These are phyloP conservation scores for Magallana gigas DNA, from an alignment of 1,140 invertebrate genomes.

Conservation along the genomic window DNA sequence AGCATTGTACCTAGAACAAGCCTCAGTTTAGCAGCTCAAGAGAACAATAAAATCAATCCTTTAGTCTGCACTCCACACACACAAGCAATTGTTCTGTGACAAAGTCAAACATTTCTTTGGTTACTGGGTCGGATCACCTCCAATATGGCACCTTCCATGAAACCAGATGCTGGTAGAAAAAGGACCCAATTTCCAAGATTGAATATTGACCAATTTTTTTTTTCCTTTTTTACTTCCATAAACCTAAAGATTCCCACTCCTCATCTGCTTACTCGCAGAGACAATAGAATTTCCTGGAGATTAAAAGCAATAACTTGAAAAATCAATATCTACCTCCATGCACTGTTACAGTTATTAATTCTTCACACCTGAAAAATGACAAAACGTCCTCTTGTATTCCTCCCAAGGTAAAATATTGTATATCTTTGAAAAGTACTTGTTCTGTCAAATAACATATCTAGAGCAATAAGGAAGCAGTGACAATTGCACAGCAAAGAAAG, in stretches of 20 bases:
- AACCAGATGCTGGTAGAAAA: background rate
- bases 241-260: background rate
- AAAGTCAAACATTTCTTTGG: slow-evolving; percentile 18
- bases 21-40: background rate
- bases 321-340: slow-evolving; percentile 34
- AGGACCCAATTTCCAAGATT: slow-evolving; percentile 1
- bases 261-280: slow-evolving; percentile 1
- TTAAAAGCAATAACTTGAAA: slow-evolving; percentile 9
- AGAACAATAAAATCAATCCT: slow-evolving; percentile 37
- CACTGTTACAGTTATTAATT: slow-evolving; percentile 16
- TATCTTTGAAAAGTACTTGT: too few relatives aligned
- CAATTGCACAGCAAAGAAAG: background rate
- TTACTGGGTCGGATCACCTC: background rate
- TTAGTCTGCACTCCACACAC: background rate
- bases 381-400: too few relatives aligned
- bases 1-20: background rate
- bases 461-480: too few relatives aligned
- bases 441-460: too few relatives aligned
- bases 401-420: too few relatives aligned
- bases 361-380: background rate
- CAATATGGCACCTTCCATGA: slow-evolving; percentile 20
- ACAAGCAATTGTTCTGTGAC: slow-evolving; percentile 9
- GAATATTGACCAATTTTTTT: slow-evolving; percentile 30
- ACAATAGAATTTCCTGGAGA: slow-evolving; percentile 29
- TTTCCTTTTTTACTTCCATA: background rate